Evolutionary conservation across 2,797 vertebrate species (phyloP).

Genomic region (Clarias laeviceps): DNA sequence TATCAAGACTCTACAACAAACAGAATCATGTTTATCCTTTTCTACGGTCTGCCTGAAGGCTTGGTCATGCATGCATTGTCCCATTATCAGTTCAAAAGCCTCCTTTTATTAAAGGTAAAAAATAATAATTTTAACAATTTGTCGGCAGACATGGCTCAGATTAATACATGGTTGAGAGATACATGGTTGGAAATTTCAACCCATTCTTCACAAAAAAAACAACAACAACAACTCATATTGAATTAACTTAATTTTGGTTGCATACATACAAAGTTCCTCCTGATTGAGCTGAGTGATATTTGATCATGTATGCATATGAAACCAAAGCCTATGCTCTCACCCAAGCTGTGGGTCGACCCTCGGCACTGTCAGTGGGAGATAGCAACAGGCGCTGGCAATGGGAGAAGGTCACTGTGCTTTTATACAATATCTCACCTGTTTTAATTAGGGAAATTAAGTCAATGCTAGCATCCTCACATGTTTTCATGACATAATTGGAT

Average conservation of each 20-base stretch:
- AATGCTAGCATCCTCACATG: background rate
- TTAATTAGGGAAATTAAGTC: background rate
- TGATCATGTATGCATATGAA: background rate
- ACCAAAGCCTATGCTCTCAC: background rate
- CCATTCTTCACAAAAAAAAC: background rate
- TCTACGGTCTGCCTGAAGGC: background rate
- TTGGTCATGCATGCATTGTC: background rate
- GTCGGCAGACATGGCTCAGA: background rate
- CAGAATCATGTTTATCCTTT: background rate
- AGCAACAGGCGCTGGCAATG: background rate
- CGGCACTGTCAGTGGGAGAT: background rate
- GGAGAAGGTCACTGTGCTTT: background rate
- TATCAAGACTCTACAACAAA: background rate
- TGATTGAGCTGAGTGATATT: background rate
- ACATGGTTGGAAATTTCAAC: background rate
- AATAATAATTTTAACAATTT: background rate
- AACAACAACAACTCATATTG: background rate
- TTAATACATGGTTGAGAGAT: too few relatives aligned
- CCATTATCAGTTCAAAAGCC: background rate
- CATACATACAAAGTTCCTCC: background rate
- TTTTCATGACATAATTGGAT: background rate
- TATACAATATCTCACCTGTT: background rate
- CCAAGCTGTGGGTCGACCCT: background rate
- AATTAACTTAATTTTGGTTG: background rate
- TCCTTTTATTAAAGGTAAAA: background rate